Evolutionary conservation across 2,113 vertebrate genomes (phyloP).

Genomic region (Cinclus cinclus): DNA sequence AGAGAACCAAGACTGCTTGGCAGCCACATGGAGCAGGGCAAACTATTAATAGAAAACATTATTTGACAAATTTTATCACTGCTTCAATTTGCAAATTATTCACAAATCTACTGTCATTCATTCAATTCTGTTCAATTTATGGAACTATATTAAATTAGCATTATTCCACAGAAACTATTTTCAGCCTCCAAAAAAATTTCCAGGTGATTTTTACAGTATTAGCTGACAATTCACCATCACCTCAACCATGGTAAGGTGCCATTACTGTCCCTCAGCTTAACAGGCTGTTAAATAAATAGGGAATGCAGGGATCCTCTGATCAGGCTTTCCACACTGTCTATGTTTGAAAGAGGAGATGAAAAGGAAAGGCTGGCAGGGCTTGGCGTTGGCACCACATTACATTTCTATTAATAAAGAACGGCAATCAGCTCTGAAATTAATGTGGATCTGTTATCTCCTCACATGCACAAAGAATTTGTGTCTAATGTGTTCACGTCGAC

Average conservation of each 20-base stretch:
- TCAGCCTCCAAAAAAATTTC: neutral
- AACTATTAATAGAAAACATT: slow-evolving; percentile 28
- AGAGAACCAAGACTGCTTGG: neutral
- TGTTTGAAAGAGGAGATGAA: neutral
- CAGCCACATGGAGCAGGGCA: neutral
- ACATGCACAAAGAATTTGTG: neutral
- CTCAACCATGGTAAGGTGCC: neutral
- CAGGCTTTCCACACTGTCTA: neutral
- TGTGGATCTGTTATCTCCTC: slow-evolving; percentile 20
- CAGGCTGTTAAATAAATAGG: neutral
- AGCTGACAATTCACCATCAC: neutral
- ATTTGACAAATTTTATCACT: slow-evolving; percentile 25
- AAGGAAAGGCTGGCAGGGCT: slow-evolving; percentile 25
- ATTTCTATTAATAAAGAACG: slow-evolving; percentile 23
- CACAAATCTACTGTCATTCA: slow-evolving; percentile 30
- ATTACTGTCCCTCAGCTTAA: neutral
- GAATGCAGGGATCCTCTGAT: neutral
- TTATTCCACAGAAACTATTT: slow-evolving; percentile 18
- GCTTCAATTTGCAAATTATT: slow-evolving; percentile 37
- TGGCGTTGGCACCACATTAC: neutral
- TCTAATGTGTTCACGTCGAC: neutral
- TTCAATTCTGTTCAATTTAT: neutral
- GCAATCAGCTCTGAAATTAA: slow-evolving; percentile 28
- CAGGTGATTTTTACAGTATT: slow-evolving; percentile 2
- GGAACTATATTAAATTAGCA: slow-evolving; percentile 2